Base-by-base conservation (phyloP, 2,113 vertebrate genomes). In the Daboia siamensis region DNA sequence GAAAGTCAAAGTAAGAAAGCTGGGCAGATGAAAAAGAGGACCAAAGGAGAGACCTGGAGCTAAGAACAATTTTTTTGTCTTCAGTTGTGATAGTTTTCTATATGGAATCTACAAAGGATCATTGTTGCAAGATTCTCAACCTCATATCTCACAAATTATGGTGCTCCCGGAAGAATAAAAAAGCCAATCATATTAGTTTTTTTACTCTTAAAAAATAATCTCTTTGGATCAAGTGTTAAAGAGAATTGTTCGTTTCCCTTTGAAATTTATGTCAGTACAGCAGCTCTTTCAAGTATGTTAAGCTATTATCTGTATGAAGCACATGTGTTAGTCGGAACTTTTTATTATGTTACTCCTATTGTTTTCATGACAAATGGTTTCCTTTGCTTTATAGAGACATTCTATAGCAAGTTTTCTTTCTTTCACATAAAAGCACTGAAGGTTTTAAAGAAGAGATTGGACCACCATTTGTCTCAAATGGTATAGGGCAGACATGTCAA, bases 211-310 rank as follows among this genome's bases (percentile, higher is more conserved):
- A 92, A 39, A 87, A 95, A 94, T 74, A 93, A 94, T 57, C 92
- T 93, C 90, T 23, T 93, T 94, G 94, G 87, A 74, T 93, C 46
- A 69, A 94, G 11, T n/a, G 90, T 93, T 91, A 93, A 95, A 95
- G 93, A 20, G 39, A 93, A 91, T 29, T 93, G 89, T 95, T 95
- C 94, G 69, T 93, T 52, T 96, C 29, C 56, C n/a, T 97, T 95
- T 96, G 93, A 95, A 91, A 94, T 23, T 4, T 85, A 3, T 93
- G 5, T 24, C 93, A 87, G 10, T 85, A 21, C 86, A 95, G 93
- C 89, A 90, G 93, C 95, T n/a, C 51, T 93, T 39, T 8, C 33
- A 54, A 51, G 4, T 0, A 0, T 29, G 11, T 85, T 93, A 51
- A 56, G 55, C 12, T 93, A 56, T 61, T 89, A 1, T 48, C 74